Conservation (phyloP, 2,888 invertebrate genomes). For the Monopis laevigella region DNA sequence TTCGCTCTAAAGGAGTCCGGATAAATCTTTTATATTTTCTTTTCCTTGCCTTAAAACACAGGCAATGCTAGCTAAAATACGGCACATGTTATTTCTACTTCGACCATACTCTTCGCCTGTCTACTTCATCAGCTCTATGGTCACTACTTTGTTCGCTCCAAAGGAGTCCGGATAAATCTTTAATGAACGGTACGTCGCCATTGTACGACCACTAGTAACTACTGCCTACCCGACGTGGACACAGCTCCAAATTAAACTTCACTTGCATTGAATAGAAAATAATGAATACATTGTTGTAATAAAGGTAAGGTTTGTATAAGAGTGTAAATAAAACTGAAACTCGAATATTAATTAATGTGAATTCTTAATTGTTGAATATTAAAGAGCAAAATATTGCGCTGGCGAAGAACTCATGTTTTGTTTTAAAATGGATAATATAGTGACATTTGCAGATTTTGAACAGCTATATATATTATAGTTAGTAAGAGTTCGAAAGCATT, state of each 20-base stretch:
- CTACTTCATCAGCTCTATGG: too few species aligned
- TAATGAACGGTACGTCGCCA: constrained; percentile 52
- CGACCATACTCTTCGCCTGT: too few species aligned
- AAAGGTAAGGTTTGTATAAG: constrained; percentile 19
- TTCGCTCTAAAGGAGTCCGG: constrained; percentile 8
- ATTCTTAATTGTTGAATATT: constrained; percentile 30
- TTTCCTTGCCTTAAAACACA: too few species aligned
- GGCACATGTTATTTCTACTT: too few species aligned
- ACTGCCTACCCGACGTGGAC: constrained; percentile 13
- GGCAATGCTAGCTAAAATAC: too few species aligned
- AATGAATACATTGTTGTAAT: constrained; percentile 44
- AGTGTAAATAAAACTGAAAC: constrained; percentile 18
- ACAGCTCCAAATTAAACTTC: constrained; percentile 30
- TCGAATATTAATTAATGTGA: constrained; percentile 46
- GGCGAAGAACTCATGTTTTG: constrained; percentile 5
- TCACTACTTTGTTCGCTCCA: constrained; percentile 2
- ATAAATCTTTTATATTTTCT: constrained; percentile 61
- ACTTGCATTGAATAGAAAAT: constrained; percentile 48
- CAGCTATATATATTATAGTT: too few species aligned
- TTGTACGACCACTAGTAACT: constrained; percentile 30
- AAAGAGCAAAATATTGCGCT: constrained; percentile 7
- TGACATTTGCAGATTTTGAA: too few species aligned
- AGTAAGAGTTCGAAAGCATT: too few species aligned
- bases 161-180: constrained; percentile 36
- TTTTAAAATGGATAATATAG: too few species aligned